phyloP scores from a whole-genome alignment of 1,140 invertebrate species.

The Drosophila funebris region DNA sequence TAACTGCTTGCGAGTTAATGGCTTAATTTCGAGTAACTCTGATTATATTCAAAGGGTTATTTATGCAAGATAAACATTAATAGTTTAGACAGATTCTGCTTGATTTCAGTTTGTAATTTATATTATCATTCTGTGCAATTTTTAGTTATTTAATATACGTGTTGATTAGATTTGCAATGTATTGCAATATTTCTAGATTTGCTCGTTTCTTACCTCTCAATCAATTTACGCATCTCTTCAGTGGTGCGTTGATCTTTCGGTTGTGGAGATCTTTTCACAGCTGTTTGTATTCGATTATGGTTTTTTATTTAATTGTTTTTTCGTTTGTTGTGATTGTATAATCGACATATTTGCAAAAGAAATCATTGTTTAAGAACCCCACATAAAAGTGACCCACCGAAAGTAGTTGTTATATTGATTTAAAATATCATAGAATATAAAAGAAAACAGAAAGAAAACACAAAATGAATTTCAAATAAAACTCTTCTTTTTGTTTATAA shows the following conservation, averaged over 20 bases:
- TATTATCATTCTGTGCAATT: conserved; percentile 9
- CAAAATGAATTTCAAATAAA: conserved; percentile 52
- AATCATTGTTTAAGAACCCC: conserved; percentile 38
- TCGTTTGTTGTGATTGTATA: conserved; percentile 29
- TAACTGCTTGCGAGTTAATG: too few relatives aligned
- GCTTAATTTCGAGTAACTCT: too few relatives aligned
- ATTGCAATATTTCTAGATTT: conserved; percentile 11
- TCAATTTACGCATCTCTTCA: conserved; percentile 97
- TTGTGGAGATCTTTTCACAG: conserved; percentile 84
- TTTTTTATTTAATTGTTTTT: conserved; percentile 29
- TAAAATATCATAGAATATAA: conserved; percentile 32
- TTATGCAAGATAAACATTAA: too few relatives aligned
- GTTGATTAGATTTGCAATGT: conserved; percentile 8
- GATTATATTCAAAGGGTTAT: too few relatives aligned
- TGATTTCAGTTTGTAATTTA: not conserved
- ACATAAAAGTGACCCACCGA: conserved; percentile 30
- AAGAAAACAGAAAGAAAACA: conserved; percentile 70
- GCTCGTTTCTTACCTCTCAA: conserved; percentile 91
- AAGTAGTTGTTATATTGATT: conserved; percentile 30
- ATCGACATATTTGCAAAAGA: conserved; percentile 46
- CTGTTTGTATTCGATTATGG: conserved; percentile 45
- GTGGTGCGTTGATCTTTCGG: conserved; percentile 95
- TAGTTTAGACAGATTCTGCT: not conserved
- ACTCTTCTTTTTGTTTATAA: not conserved
- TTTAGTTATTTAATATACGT: not conserved